Percentiles rank a stretch among this genome's conserved stretches.
Conservation (phyloP, 2,113 vertebrate species). For the Isichthys henryi region DNA sequence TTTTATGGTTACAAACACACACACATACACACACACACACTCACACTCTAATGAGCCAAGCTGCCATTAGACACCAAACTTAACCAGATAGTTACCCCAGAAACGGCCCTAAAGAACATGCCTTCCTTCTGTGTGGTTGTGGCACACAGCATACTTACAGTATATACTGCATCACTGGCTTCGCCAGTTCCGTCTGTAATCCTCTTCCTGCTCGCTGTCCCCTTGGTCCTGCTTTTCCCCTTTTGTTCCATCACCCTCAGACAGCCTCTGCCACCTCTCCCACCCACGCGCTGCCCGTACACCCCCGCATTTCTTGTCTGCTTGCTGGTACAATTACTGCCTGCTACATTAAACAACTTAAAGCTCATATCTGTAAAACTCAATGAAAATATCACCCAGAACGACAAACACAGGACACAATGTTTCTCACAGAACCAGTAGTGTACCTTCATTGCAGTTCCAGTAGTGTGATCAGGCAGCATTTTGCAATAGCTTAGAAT, state of each 20-base stretch:
- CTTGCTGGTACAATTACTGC: neutral
- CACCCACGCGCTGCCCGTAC: neutral
- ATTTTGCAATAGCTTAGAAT: neutral
- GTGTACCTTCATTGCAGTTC: neutral
- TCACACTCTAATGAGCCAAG: neutral
- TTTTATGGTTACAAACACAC: no score
- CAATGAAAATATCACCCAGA: neutral
- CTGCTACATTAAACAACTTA: neutral
- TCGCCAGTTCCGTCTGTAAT: neutral
- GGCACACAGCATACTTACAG: neutral
- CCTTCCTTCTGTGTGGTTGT: neutral
- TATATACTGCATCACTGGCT: neutral
- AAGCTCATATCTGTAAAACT: neutral
- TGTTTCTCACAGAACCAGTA: neutral
- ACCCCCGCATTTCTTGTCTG: conserved; percentile 5
- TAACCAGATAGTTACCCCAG: neutral
- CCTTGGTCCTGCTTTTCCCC: neutral
- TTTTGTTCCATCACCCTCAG: neutral
- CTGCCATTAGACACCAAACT: neutral
- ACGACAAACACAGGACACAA: neutral
- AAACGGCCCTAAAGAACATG: neutral
- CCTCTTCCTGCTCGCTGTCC: neutral
- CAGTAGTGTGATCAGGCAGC: neutral
- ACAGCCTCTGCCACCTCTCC: neutral
- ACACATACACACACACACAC: no score